Base-by-base conservation (phyloP, 2,888 invertebrate genomes). In the Synergus gifuensis region DNA sequence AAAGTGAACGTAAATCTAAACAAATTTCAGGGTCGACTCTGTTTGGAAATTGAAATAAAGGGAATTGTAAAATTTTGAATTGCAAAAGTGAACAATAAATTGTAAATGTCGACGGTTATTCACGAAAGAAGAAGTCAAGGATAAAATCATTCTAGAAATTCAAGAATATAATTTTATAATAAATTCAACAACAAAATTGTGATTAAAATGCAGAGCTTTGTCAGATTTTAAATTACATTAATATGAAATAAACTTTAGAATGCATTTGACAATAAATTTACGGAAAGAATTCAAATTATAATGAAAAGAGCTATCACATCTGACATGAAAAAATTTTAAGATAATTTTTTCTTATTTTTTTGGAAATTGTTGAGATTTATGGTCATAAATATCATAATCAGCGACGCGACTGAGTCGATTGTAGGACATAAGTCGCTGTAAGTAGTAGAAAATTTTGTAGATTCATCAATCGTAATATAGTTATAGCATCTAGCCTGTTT, bases 381-480 rank as follows among this genome's bases (percentile, higher is more conserved):
- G 54, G 54, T 54, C 5, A 36, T 40, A 64, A 63, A 83, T 77
- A 79, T 77, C 49, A 62, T 82, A 79, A 82, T 83, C 79, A 81
- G 81, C 85, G 83, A 86, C 84, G 83, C 76, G 79, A 79, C 76
- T 82, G 77, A 80, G 80, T 80, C 80, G 78, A 80, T 64, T 79
- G 81, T 83, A 84, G 22, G 58, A 79, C 84, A 85, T 81, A 82
- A 87, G 85, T 85, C 84, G 83, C 84, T 86, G 87, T 86, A 87
- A 86, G 86, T 87, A 88, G 85, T 88, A 88, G 87, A 86, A 88
- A 87, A 88, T 88, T 86, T 89, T 89, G 86, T 86, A 87, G 81
- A 82, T 83, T 54, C 12, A 58, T 73, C 54, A 54, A 54, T 40
- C n/a, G 40, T 73, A 58, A 11, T 54, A 85, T 85, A 79, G 83